Evolutionary conservation across 1,140 invertebrate species (phyloP).

Genomic region (Caenorhabditis brenneri): DNA sequence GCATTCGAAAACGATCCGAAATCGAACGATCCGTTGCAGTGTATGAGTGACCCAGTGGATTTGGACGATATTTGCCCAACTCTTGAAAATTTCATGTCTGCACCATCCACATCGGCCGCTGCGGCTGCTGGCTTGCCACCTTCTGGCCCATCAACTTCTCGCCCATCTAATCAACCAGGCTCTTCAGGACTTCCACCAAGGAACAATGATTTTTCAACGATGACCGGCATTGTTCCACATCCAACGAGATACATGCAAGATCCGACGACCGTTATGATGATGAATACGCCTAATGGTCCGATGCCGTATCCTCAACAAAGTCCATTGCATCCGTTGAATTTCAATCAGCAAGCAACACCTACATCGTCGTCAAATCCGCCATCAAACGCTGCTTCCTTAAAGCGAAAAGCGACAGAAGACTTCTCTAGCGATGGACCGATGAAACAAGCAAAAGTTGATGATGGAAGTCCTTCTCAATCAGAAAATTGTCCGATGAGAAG

Average conservation of each 20-base stretch:
- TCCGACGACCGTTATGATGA: background rate
- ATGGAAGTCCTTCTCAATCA: background rate
- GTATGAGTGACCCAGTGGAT: background rate
- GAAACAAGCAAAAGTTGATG: background rate
- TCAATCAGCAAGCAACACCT: slow-evolving; percentile 10
- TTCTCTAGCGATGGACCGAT: background rate
- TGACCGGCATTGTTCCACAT: no score
- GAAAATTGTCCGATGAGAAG: background rate
- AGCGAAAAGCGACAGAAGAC: background rate
- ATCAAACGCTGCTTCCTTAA: background rate
- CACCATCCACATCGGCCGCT: background rate
- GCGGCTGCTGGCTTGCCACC: background rate
- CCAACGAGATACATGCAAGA: no score
- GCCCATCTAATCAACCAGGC: no score
- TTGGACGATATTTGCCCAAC: slow-evolving; percentile 20
- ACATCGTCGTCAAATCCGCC: background rate
- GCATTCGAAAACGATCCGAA: background rate
- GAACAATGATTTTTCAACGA: no score
- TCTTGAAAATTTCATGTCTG: background rate
- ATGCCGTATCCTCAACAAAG: background rate
- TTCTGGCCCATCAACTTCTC: background rate
- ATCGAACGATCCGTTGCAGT: slow-evolving; percentile 1
- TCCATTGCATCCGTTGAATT: background rate
- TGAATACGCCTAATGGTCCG: background rate
- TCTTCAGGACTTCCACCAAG: no score